A percentile compares a stretch with the other conserved stretches of the same genome.
Conservation (phyloP, 64 coral and sea anemone genomes). For the Astreopora myriophthalma region DNA sequence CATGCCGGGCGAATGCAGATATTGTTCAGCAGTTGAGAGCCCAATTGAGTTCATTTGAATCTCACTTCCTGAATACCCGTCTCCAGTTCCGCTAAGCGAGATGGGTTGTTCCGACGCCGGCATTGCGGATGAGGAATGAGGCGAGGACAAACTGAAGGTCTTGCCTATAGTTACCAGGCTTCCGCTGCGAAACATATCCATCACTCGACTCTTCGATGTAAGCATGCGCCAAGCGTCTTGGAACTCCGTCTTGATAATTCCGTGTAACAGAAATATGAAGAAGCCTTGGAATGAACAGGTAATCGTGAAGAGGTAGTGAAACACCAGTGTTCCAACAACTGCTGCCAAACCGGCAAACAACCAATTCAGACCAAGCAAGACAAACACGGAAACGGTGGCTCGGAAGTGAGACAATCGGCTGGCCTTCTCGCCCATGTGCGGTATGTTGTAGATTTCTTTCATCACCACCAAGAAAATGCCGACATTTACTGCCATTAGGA, state of each 20-base stretch:
- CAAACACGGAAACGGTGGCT: slow-evolving; percentile 75
- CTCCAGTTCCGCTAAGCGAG: slow-evolving; percentile 10
- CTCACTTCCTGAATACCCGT: slow-evolving; percentile 71
- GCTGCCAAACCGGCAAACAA: slow-evolving; percentile 87
- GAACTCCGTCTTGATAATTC: slow-evolving; percentile 88
- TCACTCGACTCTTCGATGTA: slow-evolving; percentile 60
- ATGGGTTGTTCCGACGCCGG: not conserved
- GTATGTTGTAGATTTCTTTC: slow-evolving; percentile 81
- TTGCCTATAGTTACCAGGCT: not conserved
- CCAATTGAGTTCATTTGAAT: slow-evolving; percentile 25
- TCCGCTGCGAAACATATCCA: slow-evolving; percentile 61
- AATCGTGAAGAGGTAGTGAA: slow-evolving; percentile 93
- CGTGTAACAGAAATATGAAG: slow-evolving; percentile 88
- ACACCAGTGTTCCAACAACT: slow-evolving; percentile 63
- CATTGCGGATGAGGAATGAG: not conserved
- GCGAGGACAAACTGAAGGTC: slow-evolving; percentile 18
- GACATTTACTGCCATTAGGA: slow-evolving; percentile 74
- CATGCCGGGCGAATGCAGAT: too few species aligned
- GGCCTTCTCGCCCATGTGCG: slow-evolving; percentile 62
- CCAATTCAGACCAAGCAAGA: slow-evolving; percentile 92
- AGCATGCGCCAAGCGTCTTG: slow-evolving; percentile 77
- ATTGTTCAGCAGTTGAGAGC: not conserved
- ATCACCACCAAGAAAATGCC: slow-evolving; percentile 78
- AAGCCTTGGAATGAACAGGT: slow-evolving; percentile 92
- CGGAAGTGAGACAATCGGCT: slow-evolving; percentile 73